Conservation (phyloP, 2,113 vertebrate species). For the Crotalus horridus region DNA sequence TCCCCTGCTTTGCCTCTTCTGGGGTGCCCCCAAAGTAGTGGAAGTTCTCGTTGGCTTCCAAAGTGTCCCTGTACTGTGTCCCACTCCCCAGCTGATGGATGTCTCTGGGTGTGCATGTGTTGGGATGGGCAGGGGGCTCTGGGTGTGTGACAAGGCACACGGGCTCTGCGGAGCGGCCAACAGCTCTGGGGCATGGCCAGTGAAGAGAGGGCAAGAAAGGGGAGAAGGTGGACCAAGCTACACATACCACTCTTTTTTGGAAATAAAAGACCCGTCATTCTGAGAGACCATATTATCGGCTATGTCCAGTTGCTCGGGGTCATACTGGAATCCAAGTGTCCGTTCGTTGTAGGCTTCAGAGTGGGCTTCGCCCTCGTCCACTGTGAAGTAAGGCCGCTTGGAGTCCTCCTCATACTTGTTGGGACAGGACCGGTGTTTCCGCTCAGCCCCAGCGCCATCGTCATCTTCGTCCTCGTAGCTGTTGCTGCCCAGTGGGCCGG, state of each 20-base stretch:
- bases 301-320: constrained; percentile 88
- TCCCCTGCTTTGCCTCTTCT: not conserved
- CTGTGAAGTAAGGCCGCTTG: constrained; percentile 97
- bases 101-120: not conserved
- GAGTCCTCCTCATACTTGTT: constrained; percentile 87
- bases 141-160: not conserved
- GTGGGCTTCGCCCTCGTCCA: constrained; percentile 88
- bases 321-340: constrained; percentile 96
- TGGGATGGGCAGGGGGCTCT: not conserved
- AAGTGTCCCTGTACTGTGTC: not conserved
- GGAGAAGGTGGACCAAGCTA: constrained; percentile 63
- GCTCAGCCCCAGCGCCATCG: constrained; percentile 70
- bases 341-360: constrained; percentile 84
- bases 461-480: constrained; percentile 78
- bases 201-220: constrained; percentile 30
- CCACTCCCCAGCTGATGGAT: not conserved
- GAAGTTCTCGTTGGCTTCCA: constrained; percentile 49
- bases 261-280: constrained; percentile 98
- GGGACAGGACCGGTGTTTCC: constrained; percentile 71
- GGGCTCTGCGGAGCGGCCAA: constrained; percentile 29
- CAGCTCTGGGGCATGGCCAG: constrained; percentile 13
- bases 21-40: constrained; percentile 10
- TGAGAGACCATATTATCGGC: constrained; percentile 97
- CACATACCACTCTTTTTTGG: constrained; percentile 99
- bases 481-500: constrained; percentile 78